These are phyloP conservation scores for Prolemur simus DNA, from an alignment of 2,113 vertebrate genomes.

Conservation along the genomic window DNA sequence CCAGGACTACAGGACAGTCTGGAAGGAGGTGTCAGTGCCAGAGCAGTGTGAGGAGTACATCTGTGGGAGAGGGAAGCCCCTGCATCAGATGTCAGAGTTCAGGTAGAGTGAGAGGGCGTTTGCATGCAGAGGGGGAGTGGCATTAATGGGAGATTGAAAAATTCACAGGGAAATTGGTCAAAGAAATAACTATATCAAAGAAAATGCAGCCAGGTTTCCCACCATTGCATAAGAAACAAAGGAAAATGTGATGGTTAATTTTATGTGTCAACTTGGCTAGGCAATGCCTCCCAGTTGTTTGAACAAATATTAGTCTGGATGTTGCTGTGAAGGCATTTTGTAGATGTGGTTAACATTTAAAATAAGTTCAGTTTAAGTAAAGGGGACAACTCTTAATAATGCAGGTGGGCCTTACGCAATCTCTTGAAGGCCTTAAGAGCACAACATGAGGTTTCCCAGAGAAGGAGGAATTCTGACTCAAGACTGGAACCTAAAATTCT, in stretches of 20 bases:
- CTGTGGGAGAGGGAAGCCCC: accelerated
- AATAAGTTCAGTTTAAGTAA: not conserved
- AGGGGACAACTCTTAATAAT: not conserved
- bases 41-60: not conserved
- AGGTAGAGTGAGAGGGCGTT: not conserved
- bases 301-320: not conserved
- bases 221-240: not conserved
- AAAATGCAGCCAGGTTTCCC: not conserved
- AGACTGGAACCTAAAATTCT: not conserved
- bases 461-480: not conserved
- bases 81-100: not conserved
- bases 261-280: not conserved
- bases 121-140: not conserved
- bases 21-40: too few species aligned
- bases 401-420: not conserved
- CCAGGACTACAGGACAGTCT: not conserved
- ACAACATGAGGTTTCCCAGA: not conserved
- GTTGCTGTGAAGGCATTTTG: not conserved
- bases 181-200: not conserved
- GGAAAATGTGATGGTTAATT: not conserved
- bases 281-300: not conserved
- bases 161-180: not conserved
- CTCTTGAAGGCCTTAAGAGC: not conserved
- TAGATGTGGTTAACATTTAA: not conserved
- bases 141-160: not conserved